Evolutionary conservation across 1,140 invertebrate genomes (phyloP).

Genomic region (Bactericera cockerelli): DNA sequence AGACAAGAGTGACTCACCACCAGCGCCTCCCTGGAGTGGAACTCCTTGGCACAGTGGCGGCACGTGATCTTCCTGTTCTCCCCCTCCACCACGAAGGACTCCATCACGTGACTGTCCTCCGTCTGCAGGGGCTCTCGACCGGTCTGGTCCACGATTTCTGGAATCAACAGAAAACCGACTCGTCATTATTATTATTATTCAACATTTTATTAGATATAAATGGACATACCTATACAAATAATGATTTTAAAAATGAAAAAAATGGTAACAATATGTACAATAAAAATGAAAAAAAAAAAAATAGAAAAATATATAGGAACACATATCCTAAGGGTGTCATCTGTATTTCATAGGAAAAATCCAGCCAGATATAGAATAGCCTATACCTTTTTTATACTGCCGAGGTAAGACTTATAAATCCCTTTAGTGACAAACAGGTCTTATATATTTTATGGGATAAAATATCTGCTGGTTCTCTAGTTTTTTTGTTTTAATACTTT

Average conservation of each 20-base stretch:
- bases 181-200: background rate
- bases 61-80: background rate
- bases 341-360: background rate
- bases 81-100: background rate
- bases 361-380: no score
- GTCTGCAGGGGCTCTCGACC: background rate
- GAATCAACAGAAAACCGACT: background rate
- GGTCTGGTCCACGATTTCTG: constrained; percentile 1
- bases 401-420: no score
- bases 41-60: background rate
- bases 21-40: background rate
- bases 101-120: background rate
- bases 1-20: no score
- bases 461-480: no score
- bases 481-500: no score
- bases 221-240: no score
- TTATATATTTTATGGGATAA: no score
- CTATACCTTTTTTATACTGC: no score
- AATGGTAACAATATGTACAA: background rate
- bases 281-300: background rate
- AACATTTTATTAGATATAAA: no score
- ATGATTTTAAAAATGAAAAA: background rate
- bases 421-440: no score
- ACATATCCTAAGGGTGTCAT: background rate
- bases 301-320: background rate